Conservation (phyloP, 2,113 vertebrate genomes). For the Psittacara wagleri region DNA sequence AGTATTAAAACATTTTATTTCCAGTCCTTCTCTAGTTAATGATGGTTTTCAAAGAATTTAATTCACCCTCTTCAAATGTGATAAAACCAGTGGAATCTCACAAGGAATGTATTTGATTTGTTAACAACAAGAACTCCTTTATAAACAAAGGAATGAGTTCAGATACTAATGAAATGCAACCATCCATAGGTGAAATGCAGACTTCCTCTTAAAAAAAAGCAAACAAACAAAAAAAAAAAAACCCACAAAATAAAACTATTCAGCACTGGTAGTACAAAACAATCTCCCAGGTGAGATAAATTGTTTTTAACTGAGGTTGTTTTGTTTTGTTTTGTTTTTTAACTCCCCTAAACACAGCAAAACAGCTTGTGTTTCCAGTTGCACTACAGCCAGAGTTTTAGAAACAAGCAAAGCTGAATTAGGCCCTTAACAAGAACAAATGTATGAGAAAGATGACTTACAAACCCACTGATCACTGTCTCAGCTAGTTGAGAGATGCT, state of each 20-base stretch:
- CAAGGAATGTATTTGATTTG: not conserved
- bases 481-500: not conserved
- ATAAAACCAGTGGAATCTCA: not conserved
- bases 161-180: not conserved
- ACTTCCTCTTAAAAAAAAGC: not conserved
- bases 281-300: not conserved
- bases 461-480: not conserved
- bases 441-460: not conserved
- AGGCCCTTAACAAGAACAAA: not conserved
- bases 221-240: too few species aligned
- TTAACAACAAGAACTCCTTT: not conserved
- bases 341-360: not conserved
- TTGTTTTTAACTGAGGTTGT: not conserved
- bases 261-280: not conserved
- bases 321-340: not conserved
- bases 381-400: not conserved
- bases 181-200: not conserved
- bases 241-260: not conserved
- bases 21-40: not conserved
- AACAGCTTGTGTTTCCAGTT: not conserved
- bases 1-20: not conserved
- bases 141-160: not conserved
- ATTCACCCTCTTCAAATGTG: not conserved
- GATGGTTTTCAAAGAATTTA: not conserved
- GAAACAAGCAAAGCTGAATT: not conserved